Evolutionary conservation across 2,797 vertebrate species (phyloP), one percentile per base, ranked within the genome.

Genomic region (Lagodon rhomboides): DNA sequence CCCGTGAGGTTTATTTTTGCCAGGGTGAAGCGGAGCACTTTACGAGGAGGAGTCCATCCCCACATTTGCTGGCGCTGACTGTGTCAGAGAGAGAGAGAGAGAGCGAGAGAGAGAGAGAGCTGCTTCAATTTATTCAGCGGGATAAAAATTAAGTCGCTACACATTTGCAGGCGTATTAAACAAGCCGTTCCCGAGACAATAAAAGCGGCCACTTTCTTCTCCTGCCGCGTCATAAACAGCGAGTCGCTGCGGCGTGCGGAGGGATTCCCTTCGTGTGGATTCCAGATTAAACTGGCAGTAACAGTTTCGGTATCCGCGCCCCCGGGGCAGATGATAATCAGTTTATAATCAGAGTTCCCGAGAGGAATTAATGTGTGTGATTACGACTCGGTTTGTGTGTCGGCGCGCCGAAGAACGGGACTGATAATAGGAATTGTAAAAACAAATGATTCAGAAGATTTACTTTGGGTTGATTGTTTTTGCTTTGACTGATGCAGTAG

Each of bases 1-100:
- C 66, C 3, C 5, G 53, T 1, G 51, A 80, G 82, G 77, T 82
- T 92, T 92, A 81, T 89, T 90, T 91, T 88, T 87, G 71, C 76
- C 71, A 75, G 77, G 60, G 82, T 55, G 77, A 89, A 87, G 77
- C 72, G 0, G 73, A 84, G 80, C 63, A 50, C 82, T 90, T 91
- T 83, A 88, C 68, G 66, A 85, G 76, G 77, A 66, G 69, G 77
- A 86, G 83, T 78, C 47, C 77, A 38, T 83, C 77, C 77, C 27
- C 85, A 87, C 78, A 56, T 85, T 90, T 20, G 69, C 80, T 87
- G 80, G 87, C 87, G 44, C 63, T 20, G 38, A 66, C 46, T 54
- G 51, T 61, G 17, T 23, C 30, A 34, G 30, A 34, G 30, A 34
- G 34, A 34, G 34, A 34, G 34, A 34, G 27, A 27, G 27, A 27